Base-by-base conservation (phyloP, 37 sponge, comb jelly and placozoan genomes). In the Chondrilla cf. caribensis region DNA sequence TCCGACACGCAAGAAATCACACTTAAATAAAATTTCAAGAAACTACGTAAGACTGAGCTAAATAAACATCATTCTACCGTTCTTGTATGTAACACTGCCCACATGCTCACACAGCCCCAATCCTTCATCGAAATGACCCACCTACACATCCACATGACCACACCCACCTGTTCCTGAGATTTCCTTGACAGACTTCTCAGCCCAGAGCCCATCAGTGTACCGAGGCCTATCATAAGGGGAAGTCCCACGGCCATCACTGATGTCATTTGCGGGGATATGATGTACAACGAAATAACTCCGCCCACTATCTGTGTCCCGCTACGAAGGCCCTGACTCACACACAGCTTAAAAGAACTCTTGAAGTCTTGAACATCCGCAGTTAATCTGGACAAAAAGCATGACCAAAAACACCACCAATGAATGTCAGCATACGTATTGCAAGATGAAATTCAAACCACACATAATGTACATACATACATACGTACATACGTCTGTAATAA, bases 361-460 rank as follows among this genome's bases (percentile, higher is more conserved):
- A 97, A 89, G 26, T 97, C 97, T 58, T 97, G 97, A 18, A 97
- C 91, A 82, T 97, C 97, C 29, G 85, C 88, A 32, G 94, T 87
- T 37, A 97, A 58, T 59, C 97, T 89, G 77, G 0, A 31, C 26
- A 31, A 14, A 47, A 11, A 47, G 51, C n/a, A n/a, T n/a, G 51
- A 26, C 64, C 5, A 26, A 60, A 60, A 28, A 15, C 28, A 60
- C 28, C 5, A 22, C 24, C 28, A 22, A 5, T 60, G 5, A 28
- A 60, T 7, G 7, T 7, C 24, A 28, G 64, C 19, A 15, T 9
- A 4, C 22, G 24, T 28, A 22, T 54, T 54, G 11, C 57, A 11
- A 18, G 57, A 17, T 11, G 15, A 59, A 59, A n/a, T 9, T 26
- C 3, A 59, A 59, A 59, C 25, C 32, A 67, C 68, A 67, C 68